Evolutionary conservation across 2,797 vertebrate species (phyloP).

Genomic region (Pseudomugil gertrudae): DNA sequence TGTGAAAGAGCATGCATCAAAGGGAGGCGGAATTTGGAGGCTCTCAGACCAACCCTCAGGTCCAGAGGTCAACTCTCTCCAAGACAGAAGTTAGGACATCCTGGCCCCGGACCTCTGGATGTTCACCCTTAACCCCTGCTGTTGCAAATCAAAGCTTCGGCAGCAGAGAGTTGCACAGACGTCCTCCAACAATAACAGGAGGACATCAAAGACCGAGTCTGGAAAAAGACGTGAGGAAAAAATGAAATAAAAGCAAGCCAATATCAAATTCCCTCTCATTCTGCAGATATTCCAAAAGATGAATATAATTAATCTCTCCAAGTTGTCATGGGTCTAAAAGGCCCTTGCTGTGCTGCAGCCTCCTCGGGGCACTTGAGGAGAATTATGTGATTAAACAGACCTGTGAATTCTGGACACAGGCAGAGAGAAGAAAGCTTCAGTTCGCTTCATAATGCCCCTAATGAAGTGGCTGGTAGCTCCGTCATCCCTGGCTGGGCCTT

Average conservation of each 20-base stretch:
- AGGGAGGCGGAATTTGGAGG: slow-evolving; percentile 76
- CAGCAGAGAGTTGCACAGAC: slow-evolving; percentile 79
- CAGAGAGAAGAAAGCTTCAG: slow-evolving; percentile 90
- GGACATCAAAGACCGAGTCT: slow-evolving; percentile 81
- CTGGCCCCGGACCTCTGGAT: slow-evolving; percentile 80
- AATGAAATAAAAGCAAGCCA: slow-evolving; percentile 72
- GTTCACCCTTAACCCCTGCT: slow-evolving; percentile 83
- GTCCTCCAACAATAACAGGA: slow-evolving; percentile 83
- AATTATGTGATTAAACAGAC: slow-evolving; percentile 98
- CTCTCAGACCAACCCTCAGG: slow-evolving; percentile 75
- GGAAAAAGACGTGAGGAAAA: slow-evolving; percentile 75
- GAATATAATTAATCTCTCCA: slow-evolving; percentile 96
- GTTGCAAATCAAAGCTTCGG: slow-evolving; percentile 80
- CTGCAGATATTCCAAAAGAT: slow-evolving; percentile 81
- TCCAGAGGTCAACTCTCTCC: slow-evolving; percentile 83
- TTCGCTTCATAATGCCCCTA: slow-evolving; percentile 92
- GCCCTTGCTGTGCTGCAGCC: slow-evolving; percentile 88
- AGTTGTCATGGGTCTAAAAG: slow-evolving; percentile 92
- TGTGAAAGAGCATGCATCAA: slow-evolving; percentile 84
- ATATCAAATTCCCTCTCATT: slow-evolving; percentile 85
- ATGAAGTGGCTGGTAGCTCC: slow-evolving; percentile 97
- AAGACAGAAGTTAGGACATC: slow-evolving; percentile 81
- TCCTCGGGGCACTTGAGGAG: slow-evolving; percentile 93
- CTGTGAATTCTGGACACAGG: slow-evolving; percentile 93
- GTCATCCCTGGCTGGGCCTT: slow-evolving; percentile 94